These are phyloP conservation scores for Amiota communis DNA, from an alignment of 2,888 invertebrate species.

Conservation along the genomic window DNA sequence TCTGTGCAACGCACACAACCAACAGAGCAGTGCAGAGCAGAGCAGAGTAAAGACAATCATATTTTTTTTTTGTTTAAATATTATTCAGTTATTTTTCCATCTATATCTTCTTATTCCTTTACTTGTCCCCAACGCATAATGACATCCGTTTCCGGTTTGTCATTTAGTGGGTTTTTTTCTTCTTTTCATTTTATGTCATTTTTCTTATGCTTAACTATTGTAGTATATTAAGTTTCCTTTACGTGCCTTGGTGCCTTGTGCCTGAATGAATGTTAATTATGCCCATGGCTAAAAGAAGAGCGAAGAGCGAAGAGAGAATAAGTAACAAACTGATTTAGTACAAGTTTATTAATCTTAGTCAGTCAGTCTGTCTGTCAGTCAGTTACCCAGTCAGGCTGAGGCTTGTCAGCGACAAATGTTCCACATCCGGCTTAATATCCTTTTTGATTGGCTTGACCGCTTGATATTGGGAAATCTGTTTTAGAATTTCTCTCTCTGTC, in stretches of 20 bases:
- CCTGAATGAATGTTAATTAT: conserved; percentile 12
- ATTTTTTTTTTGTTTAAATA: conserved; percentile 17
- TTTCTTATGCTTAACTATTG: neutral
- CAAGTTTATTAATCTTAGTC: no score
- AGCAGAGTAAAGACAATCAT: neutral
- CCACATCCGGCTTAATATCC: no score
- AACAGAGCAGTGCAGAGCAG: no score
- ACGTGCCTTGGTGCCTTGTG: conserved; percentile 3
- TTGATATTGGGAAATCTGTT: no score
- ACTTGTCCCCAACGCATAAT: conserved; percentile 2
- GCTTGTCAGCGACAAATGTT: conserved; percentile 4
- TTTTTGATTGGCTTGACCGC: no score
- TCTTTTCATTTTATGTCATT: neutral
- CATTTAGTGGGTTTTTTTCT: conserved; percentile 8
- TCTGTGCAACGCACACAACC: neutral
- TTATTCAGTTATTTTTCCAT: neutral
- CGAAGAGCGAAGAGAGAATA: no score
- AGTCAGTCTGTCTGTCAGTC: no score
- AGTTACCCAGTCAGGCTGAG: neutral
- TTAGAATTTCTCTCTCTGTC: no score
- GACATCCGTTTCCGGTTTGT: conserved; percentile 23
- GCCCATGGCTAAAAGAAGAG: neutral
- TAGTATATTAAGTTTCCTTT: neutral
- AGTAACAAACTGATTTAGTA: no score
- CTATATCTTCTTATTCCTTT: conserved; percentile 17